Evolutionary conservation across 2,113 vertebrate species (phyloP), one percentile per base, ranked within the genome.

Genomic region (Hypocryptadius cinnamomeus): DNA sequence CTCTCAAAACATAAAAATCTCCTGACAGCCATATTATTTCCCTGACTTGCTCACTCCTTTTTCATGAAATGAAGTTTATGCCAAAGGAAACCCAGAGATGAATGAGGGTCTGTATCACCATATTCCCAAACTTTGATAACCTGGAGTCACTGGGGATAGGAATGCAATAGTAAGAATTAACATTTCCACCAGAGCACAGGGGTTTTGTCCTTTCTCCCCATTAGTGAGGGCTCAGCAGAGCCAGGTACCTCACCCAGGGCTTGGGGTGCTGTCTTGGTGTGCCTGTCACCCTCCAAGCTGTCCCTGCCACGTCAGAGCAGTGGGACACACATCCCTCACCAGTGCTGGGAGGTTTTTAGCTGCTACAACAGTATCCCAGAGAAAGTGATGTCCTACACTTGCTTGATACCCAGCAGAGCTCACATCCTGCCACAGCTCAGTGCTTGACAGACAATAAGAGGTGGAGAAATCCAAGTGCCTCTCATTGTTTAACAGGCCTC

Each of bases 311-410:
- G 4, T 3, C 25, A 79, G 59, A 65, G 76, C 4, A 54, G 6
- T 3, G 35, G 72, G 64, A 48, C 13, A 39, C 56, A 9, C 35
- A 20, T 33, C 54, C 18, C 35, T 50, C 30, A 21, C 0, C 30
- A 4, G 0, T 1, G 4, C 3, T 22, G 25, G 13, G 27, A 0
- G 1, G 18, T 23, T 79, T 74, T 45, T 2, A 27, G 47, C 15
- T 30, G 48, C 40, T 16, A 5, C n/a, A 73, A 1, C 23, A 23
- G 39, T 1, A 4, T 33, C 40, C 18, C 2, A 16, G 25, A 37
- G 16, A 0, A 13, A 81, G 19, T 2, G 54, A 48, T 40, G 33
- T 35, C 50, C 6, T 10, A 6, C 3, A 0, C 17, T 3, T 24
- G 5, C 18, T 28, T 3, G 25, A 25, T 6, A 48, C 0, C 69